Conservation (phyloP, 1,140 invertebrate genomes). For the Papilio aristodemus region DNA sequence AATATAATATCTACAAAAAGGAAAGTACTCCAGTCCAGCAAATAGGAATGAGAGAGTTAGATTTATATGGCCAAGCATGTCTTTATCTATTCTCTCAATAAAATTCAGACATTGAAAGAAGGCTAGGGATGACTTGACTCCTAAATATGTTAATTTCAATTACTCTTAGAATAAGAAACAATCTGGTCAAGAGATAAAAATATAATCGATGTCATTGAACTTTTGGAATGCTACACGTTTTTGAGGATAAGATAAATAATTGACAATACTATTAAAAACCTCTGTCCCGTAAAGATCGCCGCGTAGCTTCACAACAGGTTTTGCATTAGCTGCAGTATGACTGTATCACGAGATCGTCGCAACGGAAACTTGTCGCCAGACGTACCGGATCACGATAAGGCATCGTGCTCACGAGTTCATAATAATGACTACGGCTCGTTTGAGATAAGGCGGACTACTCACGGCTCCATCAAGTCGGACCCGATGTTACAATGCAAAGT, state of each 20-base stretch:
- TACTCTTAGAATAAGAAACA: not conserved
- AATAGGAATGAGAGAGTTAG: no score
- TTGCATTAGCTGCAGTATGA: constrained; percentile 17
- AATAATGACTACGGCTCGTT: constrained; percentile 23
- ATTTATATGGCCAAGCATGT: no score
- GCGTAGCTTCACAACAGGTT: not conserved
- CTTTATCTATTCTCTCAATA: no score
- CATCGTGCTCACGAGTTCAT: constrained; percentile 33
- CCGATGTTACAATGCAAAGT: constrained; percentile 31
- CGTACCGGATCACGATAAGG: constrained; percentile 26
- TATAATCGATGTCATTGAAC: not conserved
- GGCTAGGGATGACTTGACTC: no score
- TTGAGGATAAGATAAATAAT: constrained; percentile 4
- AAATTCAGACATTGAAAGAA: no score
- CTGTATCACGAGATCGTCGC: constrained; percentile 15
- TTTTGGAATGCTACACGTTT: not conserved
- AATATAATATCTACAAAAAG: no score
- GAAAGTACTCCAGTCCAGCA: no score
- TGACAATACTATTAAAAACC: not conserved
- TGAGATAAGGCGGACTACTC: constrained; percentile 28
- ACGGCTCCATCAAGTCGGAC: constrained; percentile 26
- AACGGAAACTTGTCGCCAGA: constrained; percentile 13
- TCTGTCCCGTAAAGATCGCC: not conserved
- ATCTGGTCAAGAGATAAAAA: not conserved
- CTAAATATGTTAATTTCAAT: not conserved